A percentile compares a stretch with the other conserved stretches of the same genome.
phyloP scores from a whole-genome alignment of 2,888 invertebrate genomes.

The Hirudinaria manillensis region DNA sequence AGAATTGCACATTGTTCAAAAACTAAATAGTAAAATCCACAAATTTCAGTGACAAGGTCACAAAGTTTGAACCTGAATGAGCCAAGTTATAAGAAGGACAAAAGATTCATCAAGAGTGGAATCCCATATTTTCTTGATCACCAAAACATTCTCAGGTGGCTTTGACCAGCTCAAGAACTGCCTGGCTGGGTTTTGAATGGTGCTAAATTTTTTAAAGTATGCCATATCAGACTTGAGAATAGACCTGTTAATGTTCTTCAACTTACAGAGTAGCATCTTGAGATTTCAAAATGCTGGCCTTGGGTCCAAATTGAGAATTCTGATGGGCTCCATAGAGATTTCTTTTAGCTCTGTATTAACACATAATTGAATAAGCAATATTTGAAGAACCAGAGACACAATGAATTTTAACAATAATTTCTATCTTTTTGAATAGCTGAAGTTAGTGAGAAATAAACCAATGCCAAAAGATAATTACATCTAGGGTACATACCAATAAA shows the following conservation, averaged over 20 bases:
- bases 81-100: constrained; percentile 84
- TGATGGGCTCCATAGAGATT: constrained; percentile 93
- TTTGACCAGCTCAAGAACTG: constrained; percentile 95
- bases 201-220: constrained; percentile 42
- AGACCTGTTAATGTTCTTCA: not conserved
- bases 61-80: constrained; percentile 66
- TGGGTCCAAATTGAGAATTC: constrained; percentile 93
- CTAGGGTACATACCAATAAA: too few relatives aligned
- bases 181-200: constrained; percentile 93
- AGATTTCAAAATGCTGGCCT: constrained; percentile 93
- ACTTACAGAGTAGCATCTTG: constrained; percentile 91
- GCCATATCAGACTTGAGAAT: not conserved
- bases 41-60: too few relatives aligned
- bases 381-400: too few relatives aligned
- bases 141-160: constrained; percentile 87
- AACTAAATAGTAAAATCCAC: not conserved
- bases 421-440: too few relatives aligned
- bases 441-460: too few relatives aligned
- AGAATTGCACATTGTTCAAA: not conserved
- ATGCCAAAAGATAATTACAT: too few relatives aligned
- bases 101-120: constrained; percentile 81
- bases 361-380: too few relatives aligned
- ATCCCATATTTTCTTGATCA: constrained; percentile 92
- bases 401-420: too few relatives aligned
- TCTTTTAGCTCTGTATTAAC: constrained; percentile 71